Base-by-base conservation (phyloP, 2,888 invertebrate genomes). In the Scotopteryx bipunctaria region DNA sequence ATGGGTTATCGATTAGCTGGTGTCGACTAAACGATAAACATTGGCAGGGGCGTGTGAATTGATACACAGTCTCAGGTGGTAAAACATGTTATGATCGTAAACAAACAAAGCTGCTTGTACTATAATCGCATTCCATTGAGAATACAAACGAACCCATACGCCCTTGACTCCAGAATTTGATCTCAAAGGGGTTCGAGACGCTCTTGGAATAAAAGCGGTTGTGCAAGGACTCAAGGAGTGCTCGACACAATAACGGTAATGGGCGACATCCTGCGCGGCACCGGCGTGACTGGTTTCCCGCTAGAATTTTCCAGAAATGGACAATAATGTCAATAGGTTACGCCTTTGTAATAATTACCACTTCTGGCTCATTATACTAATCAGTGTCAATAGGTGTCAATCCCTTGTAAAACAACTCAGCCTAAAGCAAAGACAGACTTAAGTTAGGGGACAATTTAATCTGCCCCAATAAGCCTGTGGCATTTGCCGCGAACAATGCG, bases 251-350 rank as follows among this genome's bases (percentile, higher is more conserved):
- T 82, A 71, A 78, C 52, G 52, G 61, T 86, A 88, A 88, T 86
- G 72, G 79, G 55, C 66, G 57, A 50, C 81, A 80, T 88, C 89
- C 88, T 87, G 88, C 55, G 44, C 58, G 53, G 65, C n/a, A 60
- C 69, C 66, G 71, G 62, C 63, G 59, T 64, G 64, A 66, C 63
- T 69, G 66, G 81, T 78, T 76, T 78, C 74, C 76, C 80, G 80
- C 78, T 76, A 86, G 88, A 86, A 84, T 79, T 83, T 86, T 87
- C 87, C 78, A 89, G 87, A 86, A 84, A 69, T 69, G 42, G 47
- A 52, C 58, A 68, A 67, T 62, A 65, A 58, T 43, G 53, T 52
- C 59, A 59, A 64, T 43, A 52, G 27, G 35, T 53, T 42, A 56
- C 49, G 47, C 50, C 45, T 31, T 48, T 46, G 36, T 31, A n/a